Conservation (phyloP, 2,797 vertebrate genomes). For the Prionace glauca region DNA sequence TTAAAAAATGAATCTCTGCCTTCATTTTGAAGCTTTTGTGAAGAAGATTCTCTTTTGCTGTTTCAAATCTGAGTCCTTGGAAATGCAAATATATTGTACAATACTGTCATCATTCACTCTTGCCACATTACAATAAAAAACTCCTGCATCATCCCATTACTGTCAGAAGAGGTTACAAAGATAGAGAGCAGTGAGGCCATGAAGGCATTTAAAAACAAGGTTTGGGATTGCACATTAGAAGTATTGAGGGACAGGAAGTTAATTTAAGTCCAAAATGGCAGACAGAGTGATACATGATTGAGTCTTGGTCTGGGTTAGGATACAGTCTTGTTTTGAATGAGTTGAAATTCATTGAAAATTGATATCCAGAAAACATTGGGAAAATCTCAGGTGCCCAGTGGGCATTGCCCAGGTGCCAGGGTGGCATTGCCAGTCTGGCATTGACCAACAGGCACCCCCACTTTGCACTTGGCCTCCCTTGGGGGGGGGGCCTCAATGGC, state of each 20-base stretch:
- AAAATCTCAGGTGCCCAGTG: neutral
- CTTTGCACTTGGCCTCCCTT: too few relatives aligned
- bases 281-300: neutral
- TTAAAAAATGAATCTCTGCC: neutral
- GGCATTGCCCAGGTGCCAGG: too few relatives aligned
- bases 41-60: too few relatives aligned
- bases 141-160: neutral
- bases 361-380: neutral
- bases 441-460: too few relatives aligned
- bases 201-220: neutral
- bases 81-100: neutral
- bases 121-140: neutral
- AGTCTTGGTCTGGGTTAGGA: neutral
- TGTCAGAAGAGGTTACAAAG: neutral
- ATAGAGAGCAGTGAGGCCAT: neutral
- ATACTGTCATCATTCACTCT: neutral
- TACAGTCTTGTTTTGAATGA: neutral
- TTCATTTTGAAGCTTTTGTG: neutral
- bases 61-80: neutral
- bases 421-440: too few relatives aligned
- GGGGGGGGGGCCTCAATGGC: too few relatives aligned
- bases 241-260: neutral
- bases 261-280: neutral
- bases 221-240: neutral
- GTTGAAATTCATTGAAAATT: neutral